Conservation (phyloP, 1,140 invertebrate genomes). For the Conus ventricosus region DNA sequence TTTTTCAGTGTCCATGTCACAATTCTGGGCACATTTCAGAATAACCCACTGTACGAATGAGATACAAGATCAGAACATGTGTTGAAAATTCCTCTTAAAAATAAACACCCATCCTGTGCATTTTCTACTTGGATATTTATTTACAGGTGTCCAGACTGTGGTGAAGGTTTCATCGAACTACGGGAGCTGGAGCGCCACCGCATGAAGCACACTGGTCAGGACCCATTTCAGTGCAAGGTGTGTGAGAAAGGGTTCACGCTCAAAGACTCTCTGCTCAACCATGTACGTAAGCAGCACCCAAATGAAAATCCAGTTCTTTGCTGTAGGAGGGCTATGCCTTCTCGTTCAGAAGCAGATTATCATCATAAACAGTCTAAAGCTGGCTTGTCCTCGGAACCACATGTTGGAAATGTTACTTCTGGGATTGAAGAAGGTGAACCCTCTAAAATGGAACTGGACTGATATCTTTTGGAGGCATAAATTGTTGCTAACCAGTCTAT, state of each 20-base stretch:
- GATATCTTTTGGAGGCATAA: not conserved
- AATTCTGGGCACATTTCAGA: no score
- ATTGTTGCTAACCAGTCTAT: no score
- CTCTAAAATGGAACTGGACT: not conserved
- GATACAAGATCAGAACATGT: no score
- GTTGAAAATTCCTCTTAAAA: no score
- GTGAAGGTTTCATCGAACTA: slow-evolving; percentile 42
- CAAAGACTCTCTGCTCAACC: slow-evolving; percentile 39
- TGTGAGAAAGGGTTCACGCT: slow-evolving; percentile 44
- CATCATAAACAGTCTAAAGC: not conserved
- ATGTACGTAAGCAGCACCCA: slow-evolving; percentile 37
- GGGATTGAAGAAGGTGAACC: not conserved
- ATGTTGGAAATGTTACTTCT: not conserved
- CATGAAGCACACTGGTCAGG: slow-evolving; percentile 39
- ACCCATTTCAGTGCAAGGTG: slow-evolving; percentile 34
- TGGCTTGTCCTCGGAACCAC: not conserved
- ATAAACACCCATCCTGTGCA: no score
- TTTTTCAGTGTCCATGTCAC: no score
- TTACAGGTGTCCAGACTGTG: slow-evolving; percentile 32
- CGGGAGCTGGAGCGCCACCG: slow-evolving; percentile 41
- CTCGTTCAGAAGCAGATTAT: no score
- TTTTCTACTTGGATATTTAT: no score
- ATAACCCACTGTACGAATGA: no score
- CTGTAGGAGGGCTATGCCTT: not conserved
- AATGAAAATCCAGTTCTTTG: not conserved